Base-by-base conservation (phyloP, 2,113 vertebrate species). In the Gopherus flavomarginatus region DNA sequence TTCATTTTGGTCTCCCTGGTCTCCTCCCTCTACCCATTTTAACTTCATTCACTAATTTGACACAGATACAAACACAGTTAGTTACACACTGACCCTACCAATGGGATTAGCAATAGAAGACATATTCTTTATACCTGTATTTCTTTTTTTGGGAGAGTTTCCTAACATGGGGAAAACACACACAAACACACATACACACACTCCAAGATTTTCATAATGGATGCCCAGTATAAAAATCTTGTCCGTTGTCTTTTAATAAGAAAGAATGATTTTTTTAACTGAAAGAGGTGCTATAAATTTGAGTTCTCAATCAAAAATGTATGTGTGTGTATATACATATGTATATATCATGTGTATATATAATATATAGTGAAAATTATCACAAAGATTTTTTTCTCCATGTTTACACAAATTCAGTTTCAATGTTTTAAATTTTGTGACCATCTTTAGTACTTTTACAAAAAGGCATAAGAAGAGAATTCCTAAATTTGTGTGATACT, bases 41-140 rank as follows among this genome's bases (percentile, higher is more conserved):
- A 29, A 52, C 2, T 54, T 3, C 4, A 81, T 94, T 84, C 16
- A 42, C 0, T 92, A 54, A 77, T 79, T 75, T 86, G 14, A 90
- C 1, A 24, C n/a, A 92, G 8, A 47, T 72, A 38, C 2, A 3
- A 52, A n/a, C 8, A 92, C 89, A 44, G 31, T 88, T 83, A 90
- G 65, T 81, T 92, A 21, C 10, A 0, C 31, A 1, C 2, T 89
- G 38, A 19, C 53, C 92, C 84, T 72, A 50, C 62, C 52, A 3
- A 35, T 26, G 1, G 0, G 50, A 3, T 50, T 78, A 95, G 57
- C 83, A 62, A 83, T 83, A 50, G 35, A 22, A 89, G 3, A 26
- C 5, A 47, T 50, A 27, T 77, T 4, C 2, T 3, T 11, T 27
- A 24, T 24, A 90, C 42, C 5, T 10, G 0, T 57, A 0, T 52